phyloP scores from a whole-genome alignment of 1,140 invertebrate genomes.

The Leptopilina boulardi region DNA sequence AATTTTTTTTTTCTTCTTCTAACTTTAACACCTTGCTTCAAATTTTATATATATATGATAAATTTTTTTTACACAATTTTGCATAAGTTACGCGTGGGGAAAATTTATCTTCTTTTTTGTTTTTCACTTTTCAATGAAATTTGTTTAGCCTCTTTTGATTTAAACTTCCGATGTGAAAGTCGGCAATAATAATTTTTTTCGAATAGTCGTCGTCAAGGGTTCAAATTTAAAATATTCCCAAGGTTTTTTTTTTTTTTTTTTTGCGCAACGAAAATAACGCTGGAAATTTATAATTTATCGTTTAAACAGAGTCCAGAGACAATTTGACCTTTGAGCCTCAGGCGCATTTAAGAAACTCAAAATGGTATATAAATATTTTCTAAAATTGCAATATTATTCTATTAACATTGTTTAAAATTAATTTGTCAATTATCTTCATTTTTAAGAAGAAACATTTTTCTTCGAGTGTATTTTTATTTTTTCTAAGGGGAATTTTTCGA shows the following conservation, averaged over 20 bases:
- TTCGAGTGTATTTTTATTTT: no score
- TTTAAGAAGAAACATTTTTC: no score
- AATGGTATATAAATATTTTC: neutral
- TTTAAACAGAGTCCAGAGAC: slow-evolving; percentile 1
- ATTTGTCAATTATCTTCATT: no score
- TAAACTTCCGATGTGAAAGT: neutral
- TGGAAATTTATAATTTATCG: slow-evolving; percentile 27
- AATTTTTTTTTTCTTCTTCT: neutral
- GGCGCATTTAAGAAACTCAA: slow-evolving; percentile 6
- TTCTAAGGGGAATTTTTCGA: no score
- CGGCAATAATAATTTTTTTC: neutral
- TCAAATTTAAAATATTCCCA: neutral
- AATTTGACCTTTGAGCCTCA: slow-evolving; percentile 32
- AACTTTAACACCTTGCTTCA: neutral
- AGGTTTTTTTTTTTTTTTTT: neutral
- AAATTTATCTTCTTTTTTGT: neutral
- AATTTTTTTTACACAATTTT: no score
- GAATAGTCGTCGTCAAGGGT: neutral
- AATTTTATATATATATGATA: slow-evolving; percentile 12
- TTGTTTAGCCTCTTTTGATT: neutral
- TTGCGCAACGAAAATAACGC: slow-evolving; percentile 1
- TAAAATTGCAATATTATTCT: slow-evolving; percentile 17
- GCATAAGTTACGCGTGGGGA: neutral
- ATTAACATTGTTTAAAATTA: no score
- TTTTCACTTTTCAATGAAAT: neutral